Conservation (phyloP, 23 tunicate species). For the Oikopleura albicans region DNA sequence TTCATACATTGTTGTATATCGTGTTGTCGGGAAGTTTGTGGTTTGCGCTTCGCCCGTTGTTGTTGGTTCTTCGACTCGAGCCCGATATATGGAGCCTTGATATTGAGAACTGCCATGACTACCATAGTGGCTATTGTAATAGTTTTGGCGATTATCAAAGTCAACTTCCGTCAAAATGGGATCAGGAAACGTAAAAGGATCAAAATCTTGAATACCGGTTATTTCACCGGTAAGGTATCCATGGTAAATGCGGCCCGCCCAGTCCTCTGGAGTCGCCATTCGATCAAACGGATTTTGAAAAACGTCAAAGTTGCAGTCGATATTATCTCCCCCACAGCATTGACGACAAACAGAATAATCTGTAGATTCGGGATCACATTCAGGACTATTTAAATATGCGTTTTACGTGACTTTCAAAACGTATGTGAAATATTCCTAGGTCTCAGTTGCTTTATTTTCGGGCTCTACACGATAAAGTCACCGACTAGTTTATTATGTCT, state of each 20-base stretch:
- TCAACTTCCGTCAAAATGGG: neutral
- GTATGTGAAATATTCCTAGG: too few species aligned
- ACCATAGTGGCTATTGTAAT: neutral
- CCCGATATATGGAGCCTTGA: neutral
- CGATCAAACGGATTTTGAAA: neutral
- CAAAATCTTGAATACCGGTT: neutral
- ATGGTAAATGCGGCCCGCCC: neutral
- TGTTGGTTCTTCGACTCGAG: neutral
- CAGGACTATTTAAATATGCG: too few species aligned
- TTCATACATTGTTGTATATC: neutral
- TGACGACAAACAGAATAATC: constrained; percentile 5
- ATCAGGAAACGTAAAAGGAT: neutral
- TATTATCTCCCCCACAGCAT: constrained; percentile 10
- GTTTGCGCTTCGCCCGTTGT: neutral
- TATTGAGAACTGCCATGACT: neutral
- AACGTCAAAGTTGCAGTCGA: neutral
- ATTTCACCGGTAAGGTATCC: neutral
- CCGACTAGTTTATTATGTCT: too few species aligned
- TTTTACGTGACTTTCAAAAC: too few species aligned
- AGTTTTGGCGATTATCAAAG: neutral
- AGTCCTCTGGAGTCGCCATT: neutral
- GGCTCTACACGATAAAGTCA: too few species aligned
- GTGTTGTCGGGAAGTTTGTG: neutral
- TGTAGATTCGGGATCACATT: neutral
- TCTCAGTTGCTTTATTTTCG: too few species aligned